Conservation (phyloP, 2,888 invertebrate genomes). For the Archips crataeganus region DNA sequence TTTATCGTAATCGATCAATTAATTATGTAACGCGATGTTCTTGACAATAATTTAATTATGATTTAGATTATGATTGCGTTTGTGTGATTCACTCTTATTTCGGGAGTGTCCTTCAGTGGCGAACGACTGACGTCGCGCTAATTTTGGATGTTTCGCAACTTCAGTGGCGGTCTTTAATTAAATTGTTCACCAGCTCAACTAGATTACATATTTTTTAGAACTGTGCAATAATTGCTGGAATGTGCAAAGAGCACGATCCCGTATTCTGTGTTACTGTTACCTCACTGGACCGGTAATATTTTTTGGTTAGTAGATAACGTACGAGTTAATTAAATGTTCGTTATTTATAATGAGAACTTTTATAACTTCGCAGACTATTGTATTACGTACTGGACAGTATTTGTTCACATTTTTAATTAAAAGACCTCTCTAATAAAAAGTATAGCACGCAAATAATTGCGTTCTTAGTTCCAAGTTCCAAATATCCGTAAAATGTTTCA, state of each 20-base stretch:
- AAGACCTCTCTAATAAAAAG: not conserved
- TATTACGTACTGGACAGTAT: not conserved
- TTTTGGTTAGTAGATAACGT: not conserved
- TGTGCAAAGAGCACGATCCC: not conserved
- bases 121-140: constrained; percentile 27
- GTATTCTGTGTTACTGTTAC: not conserved
- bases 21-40: constrained; percentile 18
- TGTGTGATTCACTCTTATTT: constrained; percentile 27
- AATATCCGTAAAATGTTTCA: constrained; percentile 5
- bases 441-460: constrained; percentile 1
- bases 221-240: not conserved
- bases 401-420: not conserved
- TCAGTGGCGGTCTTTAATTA: constrained; percentile 21
- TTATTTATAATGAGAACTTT: not conserved
- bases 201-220: not conserved
- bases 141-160: constrained; percentile 42
- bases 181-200: constrained; percentile 5
- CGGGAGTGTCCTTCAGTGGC: constrained; percentile 33
- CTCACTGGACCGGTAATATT: not conserved
- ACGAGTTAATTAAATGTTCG: not conserved
- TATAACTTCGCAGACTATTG: not conserved
- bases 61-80: constrained; percentile 6
- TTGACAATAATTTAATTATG: constrained; percentile 7
- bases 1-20: constrained; percentile 33
- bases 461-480: not conserved